Base-by-base conservation (phyloP, 1,140 invertebrate species). In the Pseudomyrmex flavicornis region DNA sequence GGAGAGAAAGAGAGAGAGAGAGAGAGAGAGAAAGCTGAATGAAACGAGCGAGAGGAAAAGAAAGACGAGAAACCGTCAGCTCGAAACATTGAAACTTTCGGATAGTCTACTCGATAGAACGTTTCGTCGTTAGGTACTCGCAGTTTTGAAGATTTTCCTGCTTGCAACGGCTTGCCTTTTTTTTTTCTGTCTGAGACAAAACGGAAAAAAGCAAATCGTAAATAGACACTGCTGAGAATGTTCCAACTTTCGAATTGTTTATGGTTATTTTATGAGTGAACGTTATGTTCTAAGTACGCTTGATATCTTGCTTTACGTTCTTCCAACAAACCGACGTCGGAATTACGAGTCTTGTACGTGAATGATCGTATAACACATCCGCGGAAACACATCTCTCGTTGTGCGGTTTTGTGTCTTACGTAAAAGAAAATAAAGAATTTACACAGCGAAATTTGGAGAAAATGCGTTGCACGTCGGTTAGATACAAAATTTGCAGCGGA, bases 71-170 rank as follows among this genome's bases (percentile, higher is more conserved):
- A 70, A 62, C 63, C 84, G 73, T 63, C 77, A 75, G 61, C 76
- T 85, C 75, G 77, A 84, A 88, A 89, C 85, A 90, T 89, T 79
- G 86, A 86, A 88, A 88, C 84, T 84, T 76, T 73, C 82, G 63
- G 62, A 75, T 87, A 80, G 76, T 80, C 79, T 84, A 82, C 73
- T 85, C 86, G 72, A 72, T 74, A 80, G 61, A 86, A 87, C 85
- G 58, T 66, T 54, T 20, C 17, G 59, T 84, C 75, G 87, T 88
- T 86, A 82, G 70, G 58, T 66, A 61, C 58, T 88, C 84, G 75
- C 58, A 65, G 54, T 74, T 61, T 82, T 74, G 54, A 88, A 88
- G 84, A 85, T 84, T 82, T 63, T 50, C 68, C 59, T 73, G 61
- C 52, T 52, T 7, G 35, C 7, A 35, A 72, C 68, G 62, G 69